Percentiles rank a stretch among this genome's conserved stretches.
Evolutionary conservation across 2,888 invertebrate species (phyloP).

Genomic region (Eledona agricola): DNA sequence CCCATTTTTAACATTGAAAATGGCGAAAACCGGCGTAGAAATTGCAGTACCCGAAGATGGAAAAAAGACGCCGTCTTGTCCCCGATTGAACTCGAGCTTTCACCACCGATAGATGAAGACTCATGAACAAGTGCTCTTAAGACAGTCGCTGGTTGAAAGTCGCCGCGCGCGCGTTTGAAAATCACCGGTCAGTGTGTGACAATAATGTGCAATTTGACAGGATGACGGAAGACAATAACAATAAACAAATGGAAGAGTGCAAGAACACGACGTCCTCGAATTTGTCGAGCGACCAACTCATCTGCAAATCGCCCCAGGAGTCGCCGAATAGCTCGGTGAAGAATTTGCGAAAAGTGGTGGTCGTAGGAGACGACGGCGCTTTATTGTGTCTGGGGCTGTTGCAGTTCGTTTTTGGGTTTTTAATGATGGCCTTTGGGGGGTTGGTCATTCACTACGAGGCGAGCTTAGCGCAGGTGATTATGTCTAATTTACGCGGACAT

Average conservation of each 20-base stretch:
- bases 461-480: conserved; percentile 59
- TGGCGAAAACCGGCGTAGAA: too few relatives aligned
- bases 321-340: conserved; percentile 51
- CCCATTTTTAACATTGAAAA: too few relatives aligned
- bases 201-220: conserved; percentile 25
- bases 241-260: conserved; percentile 5
- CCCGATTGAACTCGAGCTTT: conserved; percentile 39
- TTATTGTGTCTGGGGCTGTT: conserved; percentile 68
- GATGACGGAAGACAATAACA: conserved; percentile 10
- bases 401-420: conserved; percentile 71
- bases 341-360: conserved; percentile 38
- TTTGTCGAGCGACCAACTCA: conserved; percentile 67
- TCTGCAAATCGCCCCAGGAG: conserved; percentile 66
- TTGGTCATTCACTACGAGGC: conserved; percentile 72
- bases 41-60: conserved; percentile 15
- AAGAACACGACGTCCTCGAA: conserved; percentile 52
- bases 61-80: conserved; percentile 23
- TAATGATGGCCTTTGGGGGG: conserved; percentile 71
- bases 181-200: conserved; percentile 10
- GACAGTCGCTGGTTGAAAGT: conserved; percentile 25
- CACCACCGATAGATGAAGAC: conserved; percentile 33
- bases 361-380: conserved; percentile 33
- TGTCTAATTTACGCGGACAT: too few relatives aligned
- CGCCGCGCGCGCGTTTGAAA: conserved; percentile 14
- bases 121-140: conserved; percentile 22